Base-by-base conservation (phyloP, 2,888 invertebrate genomes). In the Xanthia icteritia region DNA sequence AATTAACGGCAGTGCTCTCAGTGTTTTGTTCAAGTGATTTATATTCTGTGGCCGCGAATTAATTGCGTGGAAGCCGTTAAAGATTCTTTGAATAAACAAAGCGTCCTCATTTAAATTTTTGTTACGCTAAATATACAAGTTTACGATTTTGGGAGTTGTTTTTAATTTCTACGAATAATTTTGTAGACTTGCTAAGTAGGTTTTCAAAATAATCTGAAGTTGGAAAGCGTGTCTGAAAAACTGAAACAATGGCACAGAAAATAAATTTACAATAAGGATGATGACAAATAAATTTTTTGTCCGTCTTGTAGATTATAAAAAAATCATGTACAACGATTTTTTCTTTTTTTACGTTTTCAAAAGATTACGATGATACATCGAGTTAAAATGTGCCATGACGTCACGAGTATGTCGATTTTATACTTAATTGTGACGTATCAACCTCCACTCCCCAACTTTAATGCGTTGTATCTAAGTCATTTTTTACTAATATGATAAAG, bases 61-160 rank as follows among this genome's bases (percentile, higher is more conserved):
- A 87, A 89, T 89, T 88, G 86, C 77, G 64, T 82, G 82, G 83
- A 85, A 86, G 81, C 83, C 79, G 84, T 85, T 86, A 83, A 86
- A 79, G 75, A 77, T 85, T 82, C 75, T 82, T 79, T 83, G 81
- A 76, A 78, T 81, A 82, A 83, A 77, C 72, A 81, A 60, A 80
- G 72, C 76, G 66, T 60, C 48, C 77, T 82, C 56, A 79, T 83
- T 85, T 80, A 73, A 42, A 82, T 82, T 73, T 83, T 86, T 85
- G 81, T 70, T 77, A 77, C 73, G 76, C 68, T 63, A 78, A 69
- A 56, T 81, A 85, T 75, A 56, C 70, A 73, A 89, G 86, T 78
- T 60, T 54, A 65, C 13, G 39, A 42, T 75, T 39, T 45, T 42
- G 9, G 5, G 20, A 60, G 17, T 58, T 64, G 45, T 70, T 64